Evolutionary conservation across 2,113 vertebrate species (phyloP), one percentile per base, ranked within the genome.

Genomic region (Acinonyx jubatus): DNA sequence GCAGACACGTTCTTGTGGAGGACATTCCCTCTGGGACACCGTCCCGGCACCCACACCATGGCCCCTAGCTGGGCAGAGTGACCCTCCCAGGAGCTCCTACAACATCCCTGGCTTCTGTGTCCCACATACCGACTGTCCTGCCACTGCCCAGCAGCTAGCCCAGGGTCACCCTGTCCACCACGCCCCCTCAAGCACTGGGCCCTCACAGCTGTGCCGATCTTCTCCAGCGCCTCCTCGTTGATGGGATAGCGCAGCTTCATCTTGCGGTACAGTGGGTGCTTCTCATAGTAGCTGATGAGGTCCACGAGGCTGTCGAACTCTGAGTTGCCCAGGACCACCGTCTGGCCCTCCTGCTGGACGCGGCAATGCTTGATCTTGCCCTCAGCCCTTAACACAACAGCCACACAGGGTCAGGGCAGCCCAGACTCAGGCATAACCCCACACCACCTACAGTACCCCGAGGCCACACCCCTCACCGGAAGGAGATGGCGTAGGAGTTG

Each of bases 351-450:
- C 99, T 99, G 99, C 98, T 99, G 99, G 90, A 99, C 99, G 0
- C 99, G 99, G 96, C 99, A 99, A 97, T 99, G 99, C 96, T 99
- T 99, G 98, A 99, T 99, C 99, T 99, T 99, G 65, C 99, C 99
- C 98, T 99, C 99, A 0, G 99, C 99, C 98, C 99, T 99, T 98
- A 36, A 87, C 25, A 68, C 63, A 89, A 38, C 48, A 81, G 74
- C 63, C 69, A 55, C 74, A 84, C 82, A 38, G 36, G n/a, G 63
- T 96, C 63, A 76, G 41, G 78, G 52, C 11, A 13, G 68, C 63
- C 6, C 11, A 41, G 96, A 48, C 14, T 14, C 80, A n/a, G 41
- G 41, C 0, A 1, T 23, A 21, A 71, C 1, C 48, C 52, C 4
- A 2, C 41, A 19, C 21, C 25, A 8, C 33, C 41, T 8, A 36